These are phyloP conservation scores for Phalacrocorax pelagicus DNA, from an alignment of 2,113 vertebrate genomes.

Conservation along the genomic window DNA sequence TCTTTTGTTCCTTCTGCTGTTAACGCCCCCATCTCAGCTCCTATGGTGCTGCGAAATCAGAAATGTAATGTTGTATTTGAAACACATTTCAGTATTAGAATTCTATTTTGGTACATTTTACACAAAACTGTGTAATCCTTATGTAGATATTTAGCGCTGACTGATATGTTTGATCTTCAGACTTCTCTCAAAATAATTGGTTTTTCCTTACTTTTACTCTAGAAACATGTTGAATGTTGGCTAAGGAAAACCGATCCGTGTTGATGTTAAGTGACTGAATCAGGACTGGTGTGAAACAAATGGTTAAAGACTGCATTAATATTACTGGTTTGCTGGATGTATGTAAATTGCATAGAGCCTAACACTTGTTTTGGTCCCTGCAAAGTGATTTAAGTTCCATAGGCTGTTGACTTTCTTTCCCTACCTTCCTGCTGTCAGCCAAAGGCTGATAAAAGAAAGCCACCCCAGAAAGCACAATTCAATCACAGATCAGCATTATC, in stretches of 20 bases:
- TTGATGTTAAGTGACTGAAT: not conserved
- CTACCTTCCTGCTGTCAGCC: not conserved
- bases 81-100: not conserved
- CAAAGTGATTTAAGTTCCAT: not conserved
- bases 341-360: not conserved
- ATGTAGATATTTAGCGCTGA: not conserved
- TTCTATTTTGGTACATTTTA: not conserved
- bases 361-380: not conserved
- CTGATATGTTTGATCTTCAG: not conserved
- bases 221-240: not conserved
- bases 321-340: not conserved
- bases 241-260: not conserved
- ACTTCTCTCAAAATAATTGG: not conserved
- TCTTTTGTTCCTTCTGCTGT: not conserved
- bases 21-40: not conserved
- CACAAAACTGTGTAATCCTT: not conserved
- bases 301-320: not conserved
- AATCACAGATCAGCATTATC: not conserved
- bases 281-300: not conserved
- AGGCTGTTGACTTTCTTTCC: not conserved
- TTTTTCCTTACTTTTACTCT: not conserved
- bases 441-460: not conserved
- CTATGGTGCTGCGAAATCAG: not conserved
- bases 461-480: not conserved
- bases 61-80: not conserved